Conservation (phyloP, 2,888 invertebrate species). For the Tinea pellionella region DNA sequence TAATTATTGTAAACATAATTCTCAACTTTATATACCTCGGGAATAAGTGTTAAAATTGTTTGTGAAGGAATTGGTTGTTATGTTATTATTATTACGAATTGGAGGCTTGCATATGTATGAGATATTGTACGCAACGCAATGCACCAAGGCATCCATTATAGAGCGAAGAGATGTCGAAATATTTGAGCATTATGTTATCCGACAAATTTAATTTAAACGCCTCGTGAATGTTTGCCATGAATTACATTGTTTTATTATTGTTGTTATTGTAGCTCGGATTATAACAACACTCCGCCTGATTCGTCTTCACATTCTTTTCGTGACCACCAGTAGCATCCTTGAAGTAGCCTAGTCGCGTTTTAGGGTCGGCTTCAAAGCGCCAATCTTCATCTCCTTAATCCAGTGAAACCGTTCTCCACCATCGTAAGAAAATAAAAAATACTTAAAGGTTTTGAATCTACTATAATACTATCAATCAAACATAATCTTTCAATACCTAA, state of each 20-base stretch:
- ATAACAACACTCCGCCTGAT: no score
- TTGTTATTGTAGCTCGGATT: no score
- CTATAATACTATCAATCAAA: no score
- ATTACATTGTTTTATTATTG: background rate
- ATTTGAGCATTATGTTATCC: background rate
- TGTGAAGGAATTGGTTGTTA: background rate
- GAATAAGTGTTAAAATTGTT: background rate
- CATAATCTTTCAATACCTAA: no score
- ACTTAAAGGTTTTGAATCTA: no score
- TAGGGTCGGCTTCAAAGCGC: no score
- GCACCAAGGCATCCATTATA: background rate
- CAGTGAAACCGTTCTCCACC: no score
- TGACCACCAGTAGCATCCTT: no score
- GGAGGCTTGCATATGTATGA: background rate
- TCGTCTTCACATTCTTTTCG: no score
- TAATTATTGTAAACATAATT: background rate
- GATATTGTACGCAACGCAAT: constrained; percentile 4
- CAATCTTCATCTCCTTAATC: no score
- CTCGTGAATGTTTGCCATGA: background rate
- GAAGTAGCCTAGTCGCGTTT: no score
- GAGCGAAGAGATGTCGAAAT: background rate
- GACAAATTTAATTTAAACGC: background rate
- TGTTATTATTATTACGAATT: background rate
- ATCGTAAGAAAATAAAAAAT: no score
- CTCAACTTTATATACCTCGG: background rate